Base-by-base conservation (phyloP, 1,140 invertebrate species). In the Ceratina japonica region DNA sequence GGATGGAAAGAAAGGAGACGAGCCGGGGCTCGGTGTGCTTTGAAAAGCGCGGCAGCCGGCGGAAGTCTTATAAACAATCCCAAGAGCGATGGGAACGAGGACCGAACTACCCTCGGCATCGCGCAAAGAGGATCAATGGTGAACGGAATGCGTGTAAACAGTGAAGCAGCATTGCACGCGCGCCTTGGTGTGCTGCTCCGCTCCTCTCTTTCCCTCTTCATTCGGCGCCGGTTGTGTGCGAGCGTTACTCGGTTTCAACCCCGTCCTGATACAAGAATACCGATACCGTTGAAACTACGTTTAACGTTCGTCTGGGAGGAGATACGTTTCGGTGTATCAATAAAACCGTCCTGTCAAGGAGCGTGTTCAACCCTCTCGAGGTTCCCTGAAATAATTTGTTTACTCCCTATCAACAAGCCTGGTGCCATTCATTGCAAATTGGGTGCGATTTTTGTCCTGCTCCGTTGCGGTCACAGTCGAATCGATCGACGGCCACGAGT, bases 31-130 rank as follows among this genome's bases (percentile, higher is more conserved):
- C 54, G 27, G 74, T 64, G 75, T 84, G 81, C 84, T 83, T 86
- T 83, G 84, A 81, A 87, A 85, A 82, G 83, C 80, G 84, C 83
- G 87, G 83, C 85, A 88, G 82, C 85, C 71, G 81, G 80, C 87
- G 82, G 83, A 88, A 89, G 87, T 89, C 86, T 89, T 89, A 89
- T 89, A 89, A 89, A 89, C 87, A 89, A 89, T 84, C 83, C 83
- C 80, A 82, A 76, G 82, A 87, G 81, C 75, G 84, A 83, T 76
- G 85, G 80, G 77, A 88, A 82, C 80, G 79, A 66, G 64, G 65
- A 85, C 73, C 72, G 37, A 82, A 78, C 78, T 75, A 76, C 70
- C 75, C 72, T 61, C 58, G 58, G 31, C 58, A 27, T 72, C 66
- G 59, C 54, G 70, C 79, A 87, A 85, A 85, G 83, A 87, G 83